Percentiles rank a stretch among this genome's conserved stretches.
These are phyloP conservation scores for Aphrophora alni DNA, from an alignment of 2,888 invertebrate species.

Conservation along the genomic window DNA sequence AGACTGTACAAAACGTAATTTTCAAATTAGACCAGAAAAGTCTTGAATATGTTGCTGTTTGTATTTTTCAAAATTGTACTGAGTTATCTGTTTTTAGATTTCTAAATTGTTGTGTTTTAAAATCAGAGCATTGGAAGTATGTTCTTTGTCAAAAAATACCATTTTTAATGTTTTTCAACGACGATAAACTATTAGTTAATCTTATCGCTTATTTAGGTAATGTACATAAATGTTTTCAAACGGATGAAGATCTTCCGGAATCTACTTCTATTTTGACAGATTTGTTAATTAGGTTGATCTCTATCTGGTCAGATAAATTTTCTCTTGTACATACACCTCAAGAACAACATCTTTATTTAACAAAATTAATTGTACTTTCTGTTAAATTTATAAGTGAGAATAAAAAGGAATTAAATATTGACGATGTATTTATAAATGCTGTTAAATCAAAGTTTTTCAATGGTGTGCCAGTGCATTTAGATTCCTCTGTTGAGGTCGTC, in stretches of 20 bases:
- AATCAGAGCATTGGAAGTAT: constrained; percentile 69
- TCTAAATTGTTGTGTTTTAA: constrained; percentile 62
- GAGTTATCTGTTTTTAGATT: constrained; percentile 58
- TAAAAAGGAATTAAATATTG: constrained; percentile 43
- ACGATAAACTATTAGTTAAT: constrained; percentile 64
- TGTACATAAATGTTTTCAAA: constrained; percentile 55
- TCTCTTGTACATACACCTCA: constrained; percentile 67
- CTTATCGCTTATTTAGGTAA: constrained; percentile 67
- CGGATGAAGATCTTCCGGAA: constrained; percentile 28
- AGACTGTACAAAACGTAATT: constrained; percentile 60
- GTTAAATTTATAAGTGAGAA: constrained; percentile 55
- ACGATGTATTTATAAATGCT: constrained; percentile 53
- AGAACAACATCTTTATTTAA: constrained; percentile 74
- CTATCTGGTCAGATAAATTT: constrained; percentile 73
- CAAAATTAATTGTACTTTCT: constrained; percentile 68
- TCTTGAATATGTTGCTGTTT: constrained; percentile 64
- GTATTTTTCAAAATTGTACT: constrained; percentile 60
- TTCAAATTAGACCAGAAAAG: constrained; percentile 64
- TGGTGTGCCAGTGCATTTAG: constrained; percentile 74
- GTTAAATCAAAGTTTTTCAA: constrained; percentile 64
- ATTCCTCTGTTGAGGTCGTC: constrained; percentile 66
- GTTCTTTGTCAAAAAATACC: constrained; percentile 68
- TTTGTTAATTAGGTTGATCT: constrained; percentile 64
- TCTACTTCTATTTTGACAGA: constrained; percentile 56
- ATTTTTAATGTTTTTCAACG: constrained; percentile 61